A percentile compares a stretch with the other conserved stretches of the same genome.
Evolutionary conservation across 2,113 vertebrate species (phyloP).

Genomic region (Phylloscopus whistleri): DNA sequence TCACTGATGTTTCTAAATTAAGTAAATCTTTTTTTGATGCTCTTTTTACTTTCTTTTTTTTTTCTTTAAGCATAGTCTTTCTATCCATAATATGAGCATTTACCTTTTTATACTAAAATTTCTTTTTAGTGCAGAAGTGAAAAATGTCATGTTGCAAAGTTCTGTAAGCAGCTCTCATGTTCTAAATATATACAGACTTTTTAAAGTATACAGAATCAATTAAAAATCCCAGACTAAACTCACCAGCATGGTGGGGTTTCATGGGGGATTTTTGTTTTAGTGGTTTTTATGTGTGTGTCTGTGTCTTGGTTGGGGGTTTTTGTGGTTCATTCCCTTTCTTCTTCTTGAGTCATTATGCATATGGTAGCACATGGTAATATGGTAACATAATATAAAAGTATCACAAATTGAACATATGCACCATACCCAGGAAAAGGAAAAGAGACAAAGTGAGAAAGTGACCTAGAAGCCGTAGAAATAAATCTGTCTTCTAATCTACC

Average conservation of each 20-base stretch:
- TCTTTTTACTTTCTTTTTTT: not conserved
- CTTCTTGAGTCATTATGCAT: not conserved
- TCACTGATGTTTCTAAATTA: conserved; percentile 5
- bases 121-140: not conserved
- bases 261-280: not conserved
- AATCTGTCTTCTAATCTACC: not conserved
- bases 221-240: conserved; percentile 28
- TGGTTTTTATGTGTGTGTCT: not conserved
- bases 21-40: not conserved
- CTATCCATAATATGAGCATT: not conserved
- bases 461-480: not conserved
- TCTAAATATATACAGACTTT: conserved; percentile 25
- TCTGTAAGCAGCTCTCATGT: not conserved
- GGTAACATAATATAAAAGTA: not conserved
- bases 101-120: not conserved
- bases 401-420: conserved; percentile 11
- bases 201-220: conserved; percentile 19
- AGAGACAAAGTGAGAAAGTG: not conserved
- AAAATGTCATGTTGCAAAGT: not conserved
- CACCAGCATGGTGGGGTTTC: not conserved
- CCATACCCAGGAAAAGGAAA: not conserved
- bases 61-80: not conserved
- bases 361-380: not conserved
- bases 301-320: not conserved
- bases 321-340: not conserved